Conservation (phyloP, 2,888 invertebrate species). For the Chouioia cunea region DNA sequence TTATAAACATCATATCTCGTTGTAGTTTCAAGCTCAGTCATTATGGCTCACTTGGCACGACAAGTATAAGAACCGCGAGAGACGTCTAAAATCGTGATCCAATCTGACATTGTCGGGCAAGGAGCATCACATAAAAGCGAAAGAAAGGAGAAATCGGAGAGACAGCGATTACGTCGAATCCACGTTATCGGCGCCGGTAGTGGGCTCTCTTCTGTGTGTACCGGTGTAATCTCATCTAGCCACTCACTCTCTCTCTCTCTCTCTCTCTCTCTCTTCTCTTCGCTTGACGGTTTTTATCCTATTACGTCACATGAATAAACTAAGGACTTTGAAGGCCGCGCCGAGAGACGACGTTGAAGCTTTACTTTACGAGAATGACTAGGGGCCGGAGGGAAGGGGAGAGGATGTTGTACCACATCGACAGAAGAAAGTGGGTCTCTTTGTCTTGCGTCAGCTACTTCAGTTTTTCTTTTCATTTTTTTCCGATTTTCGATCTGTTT, state of each 20-base stretch:
- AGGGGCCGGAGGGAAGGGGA: not conserved
- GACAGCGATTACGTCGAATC: conserved; percentile 59
- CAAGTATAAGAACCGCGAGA: too few species aligned
- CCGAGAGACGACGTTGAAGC: conserved; percentile 39
- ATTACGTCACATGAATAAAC: conserved; percentile 69
- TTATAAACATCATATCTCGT: too few species aligned
- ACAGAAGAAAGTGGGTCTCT: conserved; percentile 8
- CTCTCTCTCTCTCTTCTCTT: conserved; percentile 9
- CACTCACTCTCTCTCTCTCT: conserved; percentile 58
- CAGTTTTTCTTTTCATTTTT: too few species aligned
- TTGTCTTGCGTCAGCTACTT: too few species aligned
- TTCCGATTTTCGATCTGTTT: too few species aligned
- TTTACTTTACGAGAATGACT: conserved; percentile 21
- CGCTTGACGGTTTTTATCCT: conserved; percentile 67
- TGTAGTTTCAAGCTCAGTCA: too few species aligned
- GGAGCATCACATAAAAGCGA: not conserved
- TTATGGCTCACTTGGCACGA: too few species aligned
- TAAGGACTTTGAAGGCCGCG: conserved; percentile 61
- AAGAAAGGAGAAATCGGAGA: conserved; percentile 49
- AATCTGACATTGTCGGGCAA: not conserved
- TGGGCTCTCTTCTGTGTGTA: conserved; percentile 50
- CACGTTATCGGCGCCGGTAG: conserved; percentile 56
- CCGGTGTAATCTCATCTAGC: conserved; percentile 67
- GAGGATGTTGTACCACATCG: not conserved
- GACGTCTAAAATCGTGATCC: not conserved